Conservation (phyloP, 2,888 invertebrate genomes). For the Tetragonisca angustula region DNA sequence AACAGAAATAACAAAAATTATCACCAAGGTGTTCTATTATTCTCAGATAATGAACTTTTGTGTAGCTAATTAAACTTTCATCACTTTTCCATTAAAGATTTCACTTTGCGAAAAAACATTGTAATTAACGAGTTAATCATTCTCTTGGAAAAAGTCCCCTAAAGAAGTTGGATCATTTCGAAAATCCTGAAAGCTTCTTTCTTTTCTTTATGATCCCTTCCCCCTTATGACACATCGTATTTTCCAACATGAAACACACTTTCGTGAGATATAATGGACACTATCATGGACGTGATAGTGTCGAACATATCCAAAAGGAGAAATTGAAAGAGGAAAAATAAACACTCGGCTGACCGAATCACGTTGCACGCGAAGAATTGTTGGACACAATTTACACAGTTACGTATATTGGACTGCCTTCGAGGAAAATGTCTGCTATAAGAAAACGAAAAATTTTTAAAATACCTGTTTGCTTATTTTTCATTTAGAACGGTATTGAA, state of each 20-base stretch:
- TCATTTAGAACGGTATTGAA: too few species aligned
- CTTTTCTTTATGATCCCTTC: background rate
- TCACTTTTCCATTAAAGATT: background rate
- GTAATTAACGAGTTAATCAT: background rate
- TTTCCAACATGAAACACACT: slow-evolving; percentile 17
- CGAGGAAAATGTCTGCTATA: background rate
- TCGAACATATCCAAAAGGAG: too few species aligned
- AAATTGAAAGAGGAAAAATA: background rate
- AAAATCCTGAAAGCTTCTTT: slow-evolving; percentile 18
- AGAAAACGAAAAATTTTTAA: too few species aligned
- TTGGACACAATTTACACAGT: background rate
- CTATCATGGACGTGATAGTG: background rate
- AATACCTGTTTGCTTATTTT: too few species aligned
- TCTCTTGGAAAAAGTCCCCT: too few species aligned
- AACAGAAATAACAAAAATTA: background rate
- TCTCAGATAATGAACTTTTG: background rate
- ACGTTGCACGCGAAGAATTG: background rate
- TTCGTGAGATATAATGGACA: slow-evolving; percentile 26
- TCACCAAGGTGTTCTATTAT: background rate
- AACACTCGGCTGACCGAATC: slow-evolving; percentile 27
- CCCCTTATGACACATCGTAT: too few species aligned
- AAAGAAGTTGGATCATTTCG: slow-evolving; percentile 8
- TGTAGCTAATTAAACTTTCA: slow-evolving; percentile 1
- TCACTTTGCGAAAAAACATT: background rate
- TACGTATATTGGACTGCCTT: background rate